phyloP scores from a whole-genome alignment of 2,113 vertebrate genomes.

The Chiloscyllium plagiosum region DNA sequence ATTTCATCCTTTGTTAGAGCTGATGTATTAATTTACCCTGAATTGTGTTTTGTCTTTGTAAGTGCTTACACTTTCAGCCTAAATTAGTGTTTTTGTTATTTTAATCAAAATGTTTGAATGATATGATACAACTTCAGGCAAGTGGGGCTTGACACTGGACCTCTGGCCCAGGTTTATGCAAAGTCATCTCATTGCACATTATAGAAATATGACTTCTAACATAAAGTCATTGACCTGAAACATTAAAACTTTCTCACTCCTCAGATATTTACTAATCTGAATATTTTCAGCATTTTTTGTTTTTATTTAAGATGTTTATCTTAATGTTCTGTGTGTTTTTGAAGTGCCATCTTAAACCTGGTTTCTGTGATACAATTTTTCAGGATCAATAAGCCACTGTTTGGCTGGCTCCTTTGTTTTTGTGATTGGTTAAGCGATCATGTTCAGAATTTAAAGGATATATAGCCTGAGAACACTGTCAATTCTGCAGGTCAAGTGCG shows the following conservation, averaged over 20 bases:
- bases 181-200: background rate
- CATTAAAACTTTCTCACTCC: background rate
- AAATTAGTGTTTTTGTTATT: background rate
- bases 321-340: background rate
- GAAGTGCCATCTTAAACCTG: background rate
- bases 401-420: background rate
- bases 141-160: too few relatives aligned
- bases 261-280: background rate
- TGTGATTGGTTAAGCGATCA: background rate
- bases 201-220: background rate
- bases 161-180: background rate
- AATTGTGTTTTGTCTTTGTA: background rate
- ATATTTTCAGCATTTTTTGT: background rate
- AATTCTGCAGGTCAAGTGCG: too few relatives aligned
- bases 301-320: background rate
- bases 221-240: background rate
- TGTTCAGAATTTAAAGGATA: background rate
- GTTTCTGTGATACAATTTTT: background rate
- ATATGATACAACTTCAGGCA: too few relatives aligned
- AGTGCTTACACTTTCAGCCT: background rate
- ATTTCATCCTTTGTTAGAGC: background rate
- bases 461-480: background rate
- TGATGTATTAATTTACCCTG: background rate
- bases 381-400: background rate
- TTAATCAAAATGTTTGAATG: too few relatives aligned